Base-by-base conservation (phyloP, 2,797 vertebrate species). In the Rhabdomys pumilio region DNA sequence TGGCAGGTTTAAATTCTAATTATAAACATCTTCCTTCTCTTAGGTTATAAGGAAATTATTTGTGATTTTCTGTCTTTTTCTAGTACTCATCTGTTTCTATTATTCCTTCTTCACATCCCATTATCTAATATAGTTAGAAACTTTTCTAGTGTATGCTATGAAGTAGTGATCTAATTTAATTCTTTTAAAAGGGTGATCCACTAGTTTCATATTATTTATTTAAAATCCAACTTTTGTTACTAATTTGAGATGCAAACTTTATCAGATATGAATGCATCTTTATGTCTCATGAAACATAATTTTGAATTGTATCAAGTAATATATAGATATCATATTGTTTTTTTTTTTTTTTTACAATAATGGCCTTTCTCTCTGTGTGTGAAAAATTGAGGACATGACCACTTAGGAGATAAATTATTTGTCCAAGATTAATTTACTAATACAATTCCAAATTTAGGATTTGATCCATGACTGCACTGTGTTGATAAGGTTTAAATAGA, bases 271-370 rank as follows among this genome's bases (percentile, higher is more conserved):
- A 95, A 84, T 89, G 6, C 29, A 8, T 77, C 63, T 75, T 73
- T 83, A 77, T 65, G 3, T 82, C 85, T 86, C 38, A 34, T 92
- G 12, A 95, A 65, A 17, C 3, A 50, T 47, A 9, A 90, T 81
- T 96, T 80, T 75, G 17, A 61, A 80, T 90, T 88, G 75, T 91
- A 65, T 95, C 15, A 81, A 95, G 19, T 92, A 80, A 94, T 89
- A 1, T 91, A 1, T 26, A 65, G 90, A 77, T 82, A 76, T 69
- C 31, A 88, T 93, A 79, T 24, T 59, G 4, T 90, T 84, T 80
- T 72, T 87, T 38, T 80, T 72, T 87, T 38, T 80, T 72, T 63
- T 72, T 93, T 84, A 41, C 63, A 55, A 55, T 61, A 90, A 92
- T 73, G 81, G 4, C 2, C 29, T 92, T 55, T 10, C 10, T 4